Evolutionary conservation across 2,797 vertebrate genomes (phyloP).

Genomic region (Ptychadena robeensis): DNA sequence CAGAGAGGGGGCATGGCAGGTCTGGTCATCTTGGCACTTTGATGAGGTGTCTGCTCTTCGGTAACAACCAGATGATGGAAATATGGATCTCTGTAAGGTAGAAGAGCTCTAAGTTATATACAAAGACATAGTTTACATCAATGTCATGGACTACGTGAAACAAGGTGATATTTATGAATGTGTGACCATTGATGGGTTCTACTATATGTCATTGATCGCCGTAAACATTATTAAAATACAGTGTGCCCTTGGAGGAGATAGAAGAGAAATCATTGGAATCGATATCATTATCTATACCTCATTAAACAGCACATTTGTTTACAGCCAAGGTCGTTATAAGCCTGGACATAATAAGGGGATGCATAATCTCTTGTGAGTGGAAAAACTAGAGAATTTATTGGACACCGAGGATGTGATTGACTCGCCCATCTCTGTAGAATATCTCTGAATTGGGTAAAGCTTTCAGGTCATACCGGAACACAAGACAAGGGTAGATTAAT

Average conservation of each 20-base stretch:
- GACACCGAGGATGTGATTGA: background rate
- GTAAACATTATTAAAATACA: background rate
- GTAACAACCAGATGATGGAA: background rate
- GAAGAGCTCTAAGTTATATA: background rate
- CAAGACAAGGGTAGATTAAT: too few species aligned
- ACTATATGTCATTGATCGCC: background rate
- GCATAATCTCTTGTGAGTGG: background rate
- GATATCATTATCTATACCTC: constrained; percentile 28
- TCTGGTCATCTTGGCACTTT: too few species aligned
- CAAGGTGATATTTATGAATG: background rate
- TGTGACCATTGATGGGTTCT: background rate
- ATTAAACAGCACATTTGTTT: constrained; percentile 10
- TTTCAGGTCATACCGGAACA: background rate
- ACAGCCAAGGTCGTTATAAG: constrained; percentile 13
- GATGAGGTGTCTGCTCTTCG: background rate
- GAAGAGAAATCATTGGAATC: constrained; percentile 15
- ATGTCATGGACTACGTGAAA: background rate
- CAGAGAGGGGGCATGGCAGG: too few species aligned
- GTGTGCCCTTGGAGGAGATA: constrained; percentile 7
- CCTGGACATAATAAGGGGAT: background rate
- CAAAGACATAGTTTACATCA: background rate
- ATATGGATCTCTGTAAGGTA: background rate
- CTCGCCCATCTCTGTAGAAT: background rate
- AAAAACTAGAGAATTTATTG: background rate
- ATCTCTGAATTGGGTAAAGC: background rate